Evolutionary conservation across 2,888 invertebrate genomes (phyloP), one percentile per base, ranked within the genome.

Genomic region (Eupeodes latifasciatus): DNA sequence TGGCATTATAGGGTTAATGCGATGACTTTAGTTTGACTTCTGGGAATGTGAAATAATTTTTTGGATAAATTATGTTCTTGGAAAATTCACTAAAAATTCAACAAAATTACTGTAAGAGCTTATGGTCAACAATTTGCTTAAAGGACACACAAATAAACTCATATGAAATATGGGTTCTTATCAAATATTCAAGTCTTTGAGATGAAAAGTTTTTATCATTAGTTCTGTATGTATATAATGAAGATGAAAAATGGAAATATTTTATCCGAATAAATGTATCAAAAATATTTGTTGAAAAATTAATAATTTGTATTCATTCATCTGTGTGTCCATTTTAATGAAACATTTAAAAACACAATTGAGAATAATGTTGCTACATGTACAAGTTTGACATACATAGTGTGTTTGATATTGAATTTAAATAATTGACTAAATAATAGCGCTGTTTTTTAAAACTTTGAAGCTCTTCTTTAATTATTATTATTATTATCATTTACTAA

Each of bases 21-120:
- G 19, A 51, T 67, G 67, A 51, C 67, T 67, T 67, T 11, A 51
- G 67, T 67, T 67, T 34, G 27, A n/a, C 34, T 36, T 36, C 44
- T 49, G 34, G 0, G 16, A 49, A 67, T 51, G 49, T 67, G 4
- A 7, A 9, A 51, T 51, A 51, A 5, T 27, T 66, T 19, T 27
- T 27, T 12, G 27, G 66, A 19, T 19, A 27, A 27, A 49, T 27
- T 51, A 27, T 67, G n/a, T 40, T 40, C 40, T 9, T n/a, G 49
- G 49, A 2, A 51, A 67, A 67, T 66, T 67, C 49, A 16, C 5
- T 27, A 27, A 44, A 49, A 34, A 27, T 11, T 36, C n/a, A 40
- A 61, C n/a, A 61, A 36, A 40, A 61, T 10, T 36, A 36, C n/a
- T 36, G 1, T 40, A 10, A 10, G 10, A 62, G 1, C 16, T 9